Evolutionary conservation across 2,888 invertebrate species (phyloP).

Genomic region (Cephus nigrinus): DNA sequence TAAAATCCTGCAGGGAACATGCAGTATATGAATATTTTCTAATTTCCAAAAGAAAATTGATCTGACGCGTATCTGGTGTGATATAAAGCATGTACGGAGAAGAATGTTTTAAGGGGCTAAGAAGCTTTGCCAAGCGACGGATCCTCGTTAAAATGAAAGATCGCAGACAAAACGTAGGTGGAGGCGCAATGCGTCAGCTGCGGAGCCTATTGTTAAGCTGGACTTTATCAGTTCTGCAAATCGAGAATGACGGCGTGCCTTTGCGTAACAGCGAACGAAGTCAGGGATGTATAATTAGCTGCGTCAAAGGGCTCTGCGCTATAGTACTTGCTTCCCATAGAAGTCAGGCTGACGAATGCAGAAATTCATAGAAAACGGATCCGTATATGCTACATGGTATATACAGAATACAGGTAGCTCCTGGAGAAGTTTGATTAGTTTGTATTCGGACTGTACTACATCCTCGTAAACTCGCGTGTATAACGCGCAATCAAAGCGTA

Average conservation of each 20-base stretch:
- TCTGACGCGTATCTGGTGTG: neutral
- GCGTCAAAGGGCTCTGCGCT: neutral
- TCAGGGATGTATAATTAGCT: neutral
- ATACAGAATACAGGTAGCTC: neutral
- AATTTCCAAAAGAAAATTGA: neutral
- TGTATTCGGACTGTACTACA: neutral
- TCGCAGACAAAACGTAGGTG: neutral
- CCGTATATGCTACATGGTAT: no score
- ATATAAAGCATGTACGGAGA: neutral
- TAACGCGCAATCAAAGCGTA: neutral
- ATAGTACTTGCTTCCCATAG: neutral
- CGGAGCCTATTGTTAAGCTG: neutral
- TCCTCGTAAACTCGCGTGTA: neutral
- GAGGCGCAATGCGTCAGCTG: neutral
- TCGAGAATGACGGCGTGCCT: neutral
- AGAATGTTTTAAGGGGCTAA: neutral
- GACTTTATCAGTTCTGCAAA: neutral
- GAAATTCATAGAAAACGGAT: neutral
- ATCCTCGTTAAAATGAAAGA: neutral
- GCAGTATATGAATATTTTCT: neutral
- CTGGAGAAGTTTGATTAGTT: slow-evolving; percentile 9
- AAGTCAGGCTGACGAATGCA: neutral
- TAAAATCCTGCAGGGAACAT: neutral
- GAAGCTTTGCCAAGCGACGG: neutral
- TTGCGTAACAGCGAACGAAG: neutral